Percentiles rank a stretch among this genome's conserved stretches.
phyloP scores from a whole-genome alignment of 1,140 invertebrate species.

The Forficula auricularia region DNA sequence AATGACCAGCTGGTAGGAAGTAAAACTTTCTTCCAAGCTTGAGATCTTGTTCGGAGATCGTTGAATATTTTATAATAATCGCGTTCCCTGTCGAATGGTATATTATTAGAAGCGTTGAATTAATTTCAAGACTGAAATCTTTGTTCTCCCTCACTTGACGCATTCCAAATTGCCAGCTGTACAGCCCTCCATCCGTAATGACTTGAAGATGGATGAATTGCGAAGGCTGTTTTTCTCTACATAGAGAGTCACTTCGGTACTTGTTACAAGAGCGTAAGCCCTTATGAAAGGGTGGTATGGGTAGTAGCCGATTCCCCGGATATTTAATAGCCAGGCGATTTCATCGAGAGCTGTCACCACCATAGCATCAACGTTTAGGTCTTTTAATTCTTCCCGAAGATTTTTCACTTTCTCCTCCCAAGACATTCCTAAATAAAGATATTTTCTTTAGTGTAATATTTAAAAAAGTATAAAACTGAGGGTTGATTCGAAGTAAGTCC shows the following conservation, averaged over 20 bases:
- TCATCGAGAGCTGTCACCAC: conserved; percentile 80
- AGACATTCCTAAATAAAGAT: conserved; percentile 35
- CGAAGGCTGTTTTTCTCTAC: too few relatives aligned
- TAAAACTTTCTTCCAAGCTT: conserved; percentile 46
- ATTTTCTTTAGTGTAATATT: not conserved
- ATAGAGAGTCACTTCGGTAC: too few relatives aligned
- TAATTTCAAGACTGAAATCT: too few relatives aligned
- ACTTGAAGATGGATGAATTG: too few relatives aligned
- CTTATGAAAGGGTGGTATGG: conserved; percentile 71
- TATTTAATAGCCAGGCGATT: conserved; percentile 85
- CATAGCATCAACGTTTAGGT: conserved; percentile 51
- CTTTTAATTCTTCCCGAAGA: conserved; percentile 44
- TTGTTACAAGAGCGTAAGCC: conserved; percentile 56
- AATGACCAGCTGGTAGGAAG: conserved; percentile 52
- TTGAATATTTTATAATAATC: conserved; percentile 50
- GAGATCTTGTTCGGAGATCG: conserved; percentile 44
- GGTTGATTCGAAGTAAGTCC: too few relatives aligned
- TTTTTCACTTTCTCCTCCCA: conserved; percentile 57
- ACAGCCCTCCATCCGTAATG: too few relatives aligned
- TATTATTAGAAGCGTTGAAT: too few relatives aligned
- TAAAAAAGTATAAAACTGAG: too few relatives aligned
- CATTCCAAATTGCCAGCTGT: conserved; percentile 21
- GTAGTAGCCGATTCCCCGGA: conserved; percentile 72
- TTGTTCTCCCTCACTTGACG: conserved; percentile 23
- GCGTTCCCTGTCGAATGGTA: conserved; percentile 46